phyloP scores from a whole-genome alignment of 2,797 vertebrate species.

The Masticophis lateralis region DNA sequence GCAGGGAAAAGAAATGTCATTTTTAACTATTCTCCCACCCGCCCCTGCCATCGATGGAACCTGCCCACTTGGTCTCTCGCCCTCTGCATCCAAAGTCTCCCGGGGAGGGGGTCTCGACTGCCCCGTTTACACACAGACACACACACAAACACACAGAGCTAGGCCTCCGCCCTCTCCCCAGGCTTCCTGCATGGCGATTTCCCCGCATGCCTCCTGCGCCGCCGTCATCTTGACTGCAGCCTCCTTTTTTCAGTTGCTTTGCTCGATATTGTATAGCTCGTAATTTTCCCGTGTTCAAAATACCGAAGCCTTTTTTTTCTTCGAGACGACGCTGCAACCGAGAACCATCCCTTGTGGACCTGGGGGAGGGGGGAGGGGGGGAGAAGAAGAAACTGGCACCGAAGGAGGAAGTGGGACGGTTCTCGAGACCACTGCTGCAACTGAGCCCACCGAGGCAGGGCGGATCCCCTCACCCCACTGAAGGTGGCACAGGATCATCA shows the following conservation, averaged over 20 bases:
- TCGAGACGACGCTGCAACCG: slow-evolving; percentile 61
- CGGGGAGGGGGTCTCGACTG: not conserved
- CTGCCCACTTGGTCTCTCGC: not conserved
- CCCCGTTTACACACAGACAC: not conserved
- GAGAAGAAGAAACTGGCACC: slow-evolving; percentile 42
- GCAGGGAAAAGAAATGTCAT: slow-evolving; percentile 49
- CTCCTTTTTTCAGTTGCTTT: slow-evolving; percentile 70
- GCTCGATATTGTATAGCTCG: slow-evolving; percentile 63
- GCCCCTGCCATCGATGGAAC: slow-evolving; percentile 8
- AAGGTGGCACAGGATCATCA: not conserved
- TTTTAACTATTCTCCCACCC: not conserved
- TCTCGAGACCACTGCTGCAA: slow-evolving; percentile 66
- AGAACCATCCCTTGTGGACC: slow-evolving; percentile 55
- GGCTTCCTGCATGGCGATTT: slow-evolving; percentile 74
- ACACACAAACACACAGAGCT: not conserved
- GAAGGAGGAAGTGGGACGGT: slow-evolving; percentile 55
- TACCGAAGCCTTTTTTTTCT: slow-evolving; percentile 59
- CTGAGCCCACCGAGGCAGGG: slow-evolving; percentile 47
- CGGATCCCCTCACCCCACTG: not conserved
- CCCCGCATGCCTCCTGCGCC: slow-evolving; percentile 71
- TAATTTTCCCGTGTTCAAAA: slow-evolving; percentile 63
- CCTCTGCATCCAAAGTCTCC: not conserved
- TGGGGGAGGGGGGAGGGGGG: slow-evolving; percentile 27
- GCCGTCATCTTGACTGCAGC: slow-evolving; percentile 66
- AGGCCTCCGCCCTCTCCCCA: slow-evolving; percentile 25